Percentiles rank a stretch among this genome's conserved stretches.
These are phyloP conservation scores for Dinoponera quadriceps DNA, from an alignment of 1,140 invertebrate species.

Conservation along the genomic window DNA sequence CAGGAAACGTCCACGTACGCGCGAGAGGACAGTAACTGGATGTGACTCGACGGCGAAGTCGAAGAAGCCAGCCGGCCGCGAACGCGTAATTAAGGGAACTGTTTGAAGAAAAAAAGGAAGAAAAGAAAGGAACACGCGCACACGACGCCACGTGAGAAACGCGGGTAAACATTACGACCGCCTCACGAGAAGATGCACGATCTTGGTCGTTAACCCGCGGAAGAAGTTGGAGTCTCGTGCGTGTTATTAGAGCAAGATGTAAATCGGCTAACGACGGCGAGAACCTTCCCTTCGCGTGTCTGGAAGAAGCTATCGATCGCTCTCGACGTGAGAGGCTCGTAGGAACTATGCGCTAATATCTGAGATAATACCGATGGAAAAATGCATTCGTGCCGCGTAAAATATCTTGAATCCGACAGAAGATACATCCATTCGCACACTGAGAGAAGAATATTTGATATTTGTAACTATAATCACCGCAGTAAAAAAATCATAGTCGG, in stretches of 20 bases:
- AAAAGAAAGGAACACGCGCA: constrained; percentile 53
- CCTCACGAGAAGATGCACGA: constrained; percentile 53
- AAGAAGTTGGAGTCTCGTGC: constrained; percentile 13
- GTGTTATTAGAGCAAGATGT: constrained; percentile 39
- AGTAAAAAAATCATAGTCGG: too few species aligned
- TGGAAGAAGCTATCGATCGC: not conserved
- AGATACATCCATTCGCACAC: too few species aligned
- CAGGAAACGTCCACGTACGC: constrained; percentile 29
- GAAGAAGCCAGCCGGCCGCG: constrained; percentile 57
- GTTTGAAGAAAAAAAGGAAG: constrained; percentile 34
- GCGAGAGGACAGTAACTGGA: constrained; percentile 46
- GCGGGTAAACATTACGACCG: constrained; percentile 40
- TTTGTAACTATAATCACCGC: too few species aligned
- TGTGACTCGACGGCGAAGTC: constrained; percentile 54
- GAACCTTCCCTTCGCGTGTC: not conserved
- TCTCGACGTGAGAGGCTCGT: not conserved
- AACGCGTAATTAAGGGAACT: constrained; percentile 44
- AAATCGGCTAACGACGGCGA: constrained; percentile 26
- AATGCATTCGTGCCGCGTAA: too few species aligned
- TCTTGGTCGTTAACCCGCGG: constrained; percentile 62
- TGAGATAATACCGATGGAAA: too few species aligned
- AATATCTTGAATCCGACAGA: too few species aligned
- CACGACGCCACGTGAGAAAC: constrained; percentile 65
- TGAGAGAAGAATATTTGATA: too few species aligned
- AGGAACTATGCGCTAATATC: not conserved